These are phyloP conservation scores for Gnatocerus cornutus DNA, from an alignment of 2,888 invertebrate species.

Conservation along the genomic window DNA sequence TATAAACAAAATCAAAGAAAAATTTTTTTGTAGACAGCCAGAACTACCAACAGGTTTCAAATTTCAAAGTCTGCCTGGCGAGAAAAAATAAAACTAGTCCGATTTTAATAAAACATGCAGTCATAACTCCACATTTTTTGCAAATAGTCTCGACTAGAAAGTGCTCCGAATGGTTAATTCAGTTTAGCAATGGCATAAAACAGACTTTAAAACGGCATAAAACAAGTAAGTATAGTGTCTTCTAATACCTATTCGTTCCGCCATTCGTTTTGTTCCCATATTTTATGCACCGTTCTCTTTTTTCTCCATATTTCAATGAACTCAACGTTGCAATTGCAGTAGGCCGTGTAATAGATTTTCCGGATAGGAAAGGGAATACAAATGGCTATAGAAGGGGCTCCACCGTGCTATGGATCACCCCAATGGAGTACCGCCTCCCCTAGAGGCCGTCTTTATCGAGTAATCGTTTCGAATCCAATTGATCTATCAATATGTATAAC, in stretches of 20 bases:
- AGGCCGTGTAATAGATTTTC: constrained; percentile 64
- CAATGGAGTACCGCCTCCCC: constrained; percentile 62
- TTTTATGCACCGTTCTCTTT: constrained; percentile 37
- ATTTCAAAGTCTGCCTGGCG: too few species aligned
- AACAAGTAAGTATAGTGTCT: too few species aligned
- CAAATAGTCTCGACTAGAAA: too few species aligned
- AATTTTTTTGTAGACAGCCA: too few species aligned
- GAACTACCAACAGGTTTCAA: too few species aligned
- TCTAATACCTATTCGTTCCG: background rate
- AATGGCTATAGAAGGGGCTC: constrained; percentile 61
- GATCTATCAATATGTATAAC: constrained; percentile 72
- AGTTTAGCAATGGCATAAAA: too few species aligned
- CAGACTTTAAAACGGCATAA: too few species aligned
- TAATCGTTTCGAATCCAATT: constrained; percentile 71
- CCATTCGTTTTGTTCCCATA: constrained; percentile 14
- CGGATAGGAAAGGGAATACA: constrained; percentile 61
- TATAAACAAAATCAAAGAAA: too few species aligned
- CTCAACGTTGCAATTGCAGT: constrained; percentile 58
- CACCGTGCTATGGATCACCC: constrained; percentile 64
- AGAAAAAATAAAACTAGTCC: too few species aligned
- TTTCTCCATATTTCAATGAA: constrained; percentile 58
- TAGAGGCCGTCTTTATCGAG: constrained; percentile 68
- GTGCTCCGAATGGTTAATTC: too few species aligned
- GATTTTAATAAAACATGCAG: too few species aligned
- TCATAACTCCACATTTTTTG: too few species aligned